phyloP scores from a whole-genome alignment of 2,113 vertebrate genomes.

The Nasalis larvatus region DNA sequence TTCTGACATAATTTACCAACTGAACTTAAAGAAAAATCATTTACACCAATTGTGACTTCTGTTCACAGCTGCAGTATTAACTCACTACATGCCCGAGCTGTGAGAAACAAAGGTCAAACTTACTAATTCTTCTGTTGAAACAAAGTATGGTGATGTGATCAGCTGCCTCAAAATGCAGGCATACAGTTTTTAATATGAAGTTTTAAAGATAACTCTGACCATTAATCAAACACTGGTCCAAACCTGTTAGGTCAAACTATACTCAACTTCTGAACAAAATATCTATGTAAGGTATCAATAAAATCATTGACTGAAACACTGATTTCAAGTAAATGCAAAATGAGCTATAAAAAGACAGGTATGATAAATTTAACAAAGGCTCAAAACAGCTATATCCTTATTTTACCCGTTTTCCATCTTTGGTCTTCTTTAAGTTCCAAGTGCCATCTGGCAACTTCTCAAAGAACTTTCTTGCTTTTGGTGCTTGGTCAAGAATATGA shows the following conservation, averaged over 20 bases:
- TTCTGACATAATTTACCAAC: not conserved
- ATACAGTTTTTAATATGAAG: not conserved
- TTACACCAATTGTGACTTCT: not conserved
- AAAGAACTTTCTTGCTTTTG: constrained; percentile 99
- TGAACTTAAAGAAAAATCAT: not conserved
- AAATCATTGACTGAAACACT: not conserved
- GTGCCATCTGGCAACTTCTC: constrained; percentile 98
- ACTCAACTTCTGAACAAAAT: not conserved
- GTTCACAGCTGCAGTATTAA: not conserved
- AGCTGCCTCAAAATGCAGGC: not conserved
- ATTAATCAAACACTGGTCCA: not conserved
- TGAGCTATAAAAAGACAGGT: not conserved
- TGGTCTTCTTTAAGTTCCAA: constrained; percentile 99
- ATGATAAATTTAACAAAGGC: not conserved
- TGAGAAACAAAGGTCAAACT: not conserved
- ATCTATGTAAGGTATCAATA: not conserved
- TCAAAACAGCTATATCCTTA: not conserved
- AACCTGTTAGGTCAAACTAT: not conserved
- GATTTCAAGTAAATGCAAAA: constrained; percentile 7
- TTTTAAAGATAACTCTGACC: not conserved
- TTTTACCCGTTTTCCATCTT: constrained; percentile 99
- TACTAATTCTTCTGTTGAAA: not conserved
- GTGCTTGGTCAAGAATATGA: constrained; percentile 99
- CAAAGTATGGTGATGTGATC: not conserved
- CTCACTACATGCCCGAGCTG: not conserved